A percentile compares a stretch with the other conserved stretches of the same genome.
phyloP scores from a whole-genome alignment of 2,888 invertebrate species.

The Boloria euphrosyne region DNA sequence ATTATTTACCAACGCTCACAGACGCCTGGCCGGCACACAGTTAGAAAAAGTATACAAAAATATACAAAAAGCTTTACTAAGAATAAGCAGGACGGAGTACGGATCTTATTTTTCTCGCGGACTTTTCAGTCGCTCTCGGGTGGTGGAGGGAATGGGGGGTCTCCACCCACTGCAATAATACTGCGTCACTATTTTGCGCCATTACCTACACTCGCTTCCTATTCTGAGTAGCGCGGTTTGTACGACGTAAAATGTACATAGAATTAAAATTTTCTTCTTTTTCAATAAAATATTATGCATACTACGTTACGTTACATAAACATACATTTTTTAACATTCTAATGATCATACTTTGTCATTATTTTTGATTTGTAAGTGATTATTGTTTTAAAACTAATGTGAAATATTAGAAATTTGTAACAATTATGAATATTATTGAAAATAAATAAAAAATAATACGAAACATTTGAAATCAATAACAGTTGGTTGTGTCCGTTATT shows the following conservation, averaged over 20 bases:
- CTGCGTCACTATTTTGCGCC: slow-evolving; percentile 84
- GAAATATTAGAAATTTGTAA: too few species aligned
- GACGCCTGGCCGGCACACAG: slow-evolving; percentile 44
- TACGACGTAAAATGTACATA: slow-evolving; percentile 57
- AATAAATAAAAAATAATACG: too few species aligned
- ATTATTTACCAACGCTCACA: slow-evolving; percentile 72
- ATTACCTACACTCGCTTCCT: slow-evolving; percentile 83
- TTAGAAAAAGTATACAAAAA: slow-evolving; percentile 56
- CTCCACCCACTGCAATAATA: slow-evolving; percentile 80
- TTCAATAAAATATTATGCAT: background rate
- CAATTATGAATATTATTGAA: too few species aligned
- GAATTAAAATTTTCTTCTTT: slow-evolving; percentile 1
- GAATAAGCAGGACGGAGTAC: slow-evolving; percentile 81
- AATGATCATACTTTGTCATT: too few species aligned
- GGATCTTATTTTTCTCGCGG: slow-evolving; percentile 83
- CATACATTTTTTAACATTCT: too few species aligned
- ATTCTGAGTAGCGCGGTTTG: slow-evolving; percentile 75
- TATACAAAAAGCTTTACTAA: slow-evolving; percentile 76
- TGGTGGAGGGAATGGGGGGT: slow-evolving; percentile 54
- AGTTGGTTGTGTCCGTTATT: too few species aligned
- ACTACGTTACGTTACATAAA: too few species aligned
- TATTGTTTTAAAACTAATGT: too few species aligned
- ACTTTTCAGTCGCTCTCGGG: slow-evolving; percentile 80
- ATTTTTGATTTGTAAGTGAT: too few species aligned
- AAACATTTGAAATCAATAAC: too few species aligned